Conservation (phyloP, 1,140 invertebrate genomes). For the Diorhabda carinulata region DNA sequence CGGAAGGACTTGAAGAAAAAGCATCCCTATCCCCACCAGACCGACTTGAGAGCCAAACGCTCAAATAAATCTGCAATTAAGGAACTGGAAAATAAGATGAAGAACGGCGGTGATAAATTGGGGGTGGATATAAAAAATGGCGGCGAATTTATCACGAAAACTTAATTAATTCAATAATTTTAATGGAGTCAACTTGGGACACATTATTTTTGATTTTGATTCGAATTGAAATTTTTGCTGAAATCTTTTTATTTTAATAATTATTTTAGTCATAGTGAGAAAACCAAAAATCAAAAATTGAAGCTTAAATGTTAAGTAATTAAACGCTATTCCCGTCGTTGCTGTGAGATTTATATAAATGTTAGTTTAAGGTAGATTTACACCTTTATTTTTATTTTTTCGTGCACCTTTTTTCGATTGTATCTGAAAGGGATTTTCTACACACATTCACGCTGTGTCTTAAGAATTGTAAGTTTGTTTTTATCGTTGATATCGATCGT, state of each 20-base stretch:
- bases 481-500: not conserved
- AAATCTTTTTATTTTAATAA: not conserved
- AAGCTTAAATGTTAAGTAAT: not conserved
- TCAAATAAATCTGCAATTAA: too few species aligned
- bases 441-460: conserved; percentile 38
- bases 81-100: too few species aligned
- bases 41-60: too few species aligned
- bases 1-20: too few species aligned
- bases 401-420: conserved; percentile 27
- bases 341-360: conserved; percentile 24
- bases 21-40: too few species aligned
- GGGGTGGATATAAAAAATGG: too few species aligned
- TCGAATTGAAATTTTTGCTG: not conserved
- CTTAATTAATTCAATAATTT: too few species aligned
- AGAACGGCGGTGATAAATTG: too few species aligned
- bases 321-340: conserved; percentile 10
- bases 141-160: too few species aligned
- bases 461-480: conserved; percentile 20
- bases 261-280: not conserved
- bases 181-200: too few species aligned
- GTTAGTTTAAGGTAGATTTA: conserved; percentile 8
- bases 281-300: conserved; percentile 5
- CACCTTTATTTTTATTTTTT: conserved; percentile 32
- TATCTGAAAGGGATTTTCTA: conserved; percentile 23
- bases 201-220: too few species aligned